These are phyloP conservation scores for Folsomia manolachei DNA, from an alignment of 2,888 invertebrate species.

Conservation along the genomic window DNA sequence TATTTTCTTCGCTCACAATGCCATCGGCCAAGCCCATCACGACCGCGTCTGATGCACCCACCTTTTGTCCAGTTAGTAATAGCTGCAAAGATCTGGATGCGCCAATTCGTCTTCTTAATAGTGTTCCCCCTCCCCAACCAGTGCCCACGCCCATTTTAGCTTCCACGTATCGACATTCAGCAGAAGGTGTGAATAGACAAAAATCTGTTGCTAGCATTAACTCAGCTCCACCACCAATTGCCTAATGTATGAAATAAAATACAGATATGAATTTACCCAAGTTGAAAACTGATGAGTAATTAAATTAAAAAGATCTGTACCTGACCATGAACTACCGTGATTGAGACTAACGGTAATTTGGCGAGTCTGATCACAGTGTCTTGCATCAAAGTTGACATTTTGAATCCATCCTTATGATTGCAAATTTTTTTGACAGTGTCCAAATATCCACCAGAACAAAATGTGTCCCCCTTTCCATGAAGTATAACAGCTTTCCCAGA, in stretches of 20 bases:
- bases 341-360: slow-evolving; percentile 57
- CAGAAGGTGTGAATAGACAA: slow-evolving; percentile 54
- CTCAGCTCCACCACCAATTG: slow-evolving; percentile 61
- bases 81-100: slow-evolving; percentile 55
- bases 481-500: slow-evolving; percentile 56
- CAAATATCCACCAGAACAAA: slow-evolving; percentile 60
- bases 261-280: background rate
- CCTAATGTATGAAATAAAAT: slow-evolving; percentile 45
- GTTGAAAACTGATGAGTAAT: background rate
- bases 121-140: slow-evolving; percentile 58
- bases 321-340: slow-evolving; percentile 57
- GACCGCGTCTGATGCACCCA: slow-evolving; percentile 54
- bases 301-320: slow-evolving; percentile 16
- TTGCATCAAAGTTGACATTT: slow-evolving; percentile 58
- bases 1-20: slow-evolving; percentile 51
- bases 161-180: slow-evolving; percentile 58
- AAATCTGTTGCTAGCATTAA: slow-evolving; percentile 58
- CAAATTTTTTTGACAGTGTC: slow-evolving; percentile 53
- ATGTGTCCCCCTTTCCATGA: slow-evolving; percentile 55
- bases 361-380: slow-evolving; percentile 54
- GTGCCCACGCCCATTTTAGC: slow-evolving; percentile 57
- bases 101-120: slow-evolving; percentile 55
- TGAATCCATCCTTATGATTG: slow-evolving; percentile 53
- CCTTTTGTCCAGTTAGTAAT: slow-evolving; percentile 52
- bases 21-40: slow-evolving; percentile 55